Percentiles rank a stretch among this genome's conserved stretches.
Evolutionary conservation across 2,113 vertebrate genomes (phyloP).

Genomic region (Smithornis capensis): DNA sequence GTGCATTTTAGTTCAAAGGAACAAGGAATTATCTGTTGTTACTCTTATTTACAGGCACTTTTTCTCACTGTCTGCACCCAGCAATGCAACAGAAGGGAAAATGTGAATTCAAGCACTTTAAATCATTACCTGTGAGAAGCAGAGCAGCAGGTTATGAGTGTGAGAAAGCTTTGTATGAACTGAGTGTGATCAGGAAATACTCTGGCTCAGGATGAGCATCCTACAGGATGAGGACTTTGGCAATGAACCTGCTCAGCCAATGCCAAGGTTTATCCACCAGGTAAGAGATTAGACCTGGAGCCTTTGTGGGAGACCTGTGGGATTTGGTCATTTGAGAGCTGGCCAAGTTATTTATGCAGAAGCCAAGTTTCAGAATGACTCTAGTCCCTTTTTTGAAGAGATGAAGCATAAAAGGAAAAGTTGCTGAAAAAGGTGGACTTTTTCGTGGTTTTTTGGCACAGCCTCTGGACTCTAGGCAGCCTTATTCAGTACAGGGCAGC

Average conservation of each 20-base stretch:
- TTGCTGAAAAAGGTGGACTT: not conserved
- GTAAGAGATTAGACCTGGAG: not conserved
- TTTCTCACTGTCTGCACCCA: not conserved
- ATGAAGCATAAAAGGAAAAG: not conserved
- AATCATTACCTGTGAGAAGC: not conserved
- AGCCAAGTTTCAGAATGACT: not conserved
- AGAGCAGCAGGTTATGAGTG: not conserved
- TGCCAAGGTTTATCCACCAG: not conserved
- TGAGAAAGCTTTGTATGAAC: not conserved
- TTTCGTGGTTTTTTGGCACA: not conserved
- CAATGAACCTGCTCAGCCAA: not conserved
- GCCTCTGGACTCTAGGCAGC: not conserved
- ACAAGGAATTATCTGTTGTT: not conserved
- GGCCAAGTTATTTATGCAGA: not conserved
- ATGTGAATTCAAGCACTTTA: not conserved
- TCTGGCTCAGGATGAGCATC: not conserved
- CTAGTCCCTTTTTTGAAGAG: not conserved
- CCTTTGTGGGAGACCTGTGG: fast-evolving
- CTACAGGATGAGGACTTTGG: not conserved
- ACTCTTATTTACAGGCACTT: not conserved
- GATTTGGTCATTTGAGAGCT: not conserved
- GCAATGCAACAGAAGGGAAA: not conserved
- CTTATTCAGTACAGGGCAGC: not conserved
- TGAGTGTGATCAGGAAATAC: too few relatives aligned
- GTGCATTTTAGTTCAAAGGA: not conserved